Evolutionary conservation across 1,140 invertebrate genomes (phyloP).

Genomic region (Papilio aristodemus): DNA sequence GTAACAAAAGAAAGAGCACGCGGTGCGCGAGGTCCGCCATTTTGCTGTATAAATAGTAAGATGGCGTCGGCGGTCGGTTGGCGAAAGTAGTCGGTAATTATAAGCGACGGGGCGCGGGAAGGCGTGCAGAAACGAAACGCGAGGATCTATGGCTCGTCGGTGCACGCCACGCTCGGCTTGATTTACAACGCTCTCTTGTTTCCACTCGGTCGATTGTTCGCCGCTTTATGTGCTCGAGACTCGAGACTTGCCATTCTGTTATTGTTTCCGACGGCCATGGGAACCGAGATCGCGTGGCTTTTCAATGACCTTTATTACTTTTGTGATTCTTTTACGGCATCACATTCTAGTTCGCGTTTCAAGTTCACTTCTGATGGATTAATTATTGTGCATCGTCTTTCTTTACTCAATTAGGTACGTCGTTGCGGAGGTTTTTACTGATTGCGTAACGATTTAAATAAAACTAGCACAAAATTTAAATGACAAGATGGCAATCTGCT

Average conservation of each 20-base stretch:
- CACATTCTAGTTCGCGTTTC: conserved; percentile 46
- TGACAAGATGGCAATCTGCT: no score
- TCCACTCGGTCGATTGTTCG: conserved; percentile 74
- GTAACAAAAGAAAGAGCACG: conserved; percentile 72
- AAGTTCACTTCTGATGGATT: conserved; percentile 49
- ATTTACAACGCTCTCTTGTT: conserved; percentile 78
- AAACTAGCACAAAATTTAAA: no score
- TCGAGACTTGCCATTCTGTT: conserved; percentile 65
- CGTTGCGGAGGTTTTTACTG: background rate
- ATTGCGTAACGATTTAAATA: background rate
- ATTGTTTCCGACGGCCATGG: conserved; percentile 74
- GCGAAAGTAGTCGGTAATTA: conserved; percentile 79
- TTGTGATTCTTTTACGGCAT: conserved; percentile 46
- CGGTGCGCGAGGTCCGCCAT: conserved; percentile 67
- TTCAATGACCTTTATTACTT: conserved; percentile 60
- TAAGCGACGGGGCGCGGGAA: conserved; percentile 64
- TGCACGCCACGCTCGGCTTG: conserved; percentile 76
- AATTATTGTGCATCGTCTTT: conserved; percentile 5
- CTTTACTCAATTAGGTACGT: background rate
- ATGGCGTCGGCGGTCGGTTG: conserved; percentile 74
- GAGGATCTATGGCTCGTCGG: conserved; percentile 72
- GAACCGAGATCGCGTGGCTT: conserved; percentile 58
- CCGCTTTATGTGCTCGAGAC: conserved; percentile 63
- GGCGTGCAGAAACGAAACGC: conserved; percentile 70
- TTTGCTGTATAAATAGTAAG: conserved; percentile 79